Evolutionary conservation across 1,140 invertebrate genomes (phyloP).

Genomic region (Neocloeon triangulifer): DNA sequence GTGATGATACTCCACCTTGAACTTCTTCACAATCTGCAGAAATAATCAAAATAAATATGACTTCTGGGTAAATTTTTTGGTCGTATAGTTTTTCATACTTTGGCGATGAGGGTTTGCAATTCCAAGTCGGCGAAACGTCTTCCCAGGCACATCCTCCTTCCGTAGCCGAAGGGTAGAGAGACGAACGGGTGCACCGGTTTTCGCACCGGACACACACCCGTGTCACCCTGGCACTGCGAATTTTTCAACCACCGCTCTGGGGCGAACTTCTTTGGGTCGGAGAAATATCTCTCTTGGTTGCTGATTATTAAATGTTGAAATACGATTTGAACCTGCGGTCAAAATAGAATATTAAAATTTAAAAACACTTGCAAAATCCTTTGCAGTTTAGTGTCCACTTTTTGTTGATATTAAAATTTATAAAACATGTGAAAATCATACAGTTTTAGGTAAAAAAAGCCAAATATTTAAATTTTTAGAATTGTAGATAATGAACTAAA

Average conservation of each 20-base stretch:
- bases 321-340: constrained; percentile 46
- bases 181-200: constrained; percentile 43
- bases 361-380: background rate
- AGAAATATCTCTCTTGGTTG: constrained; percentile 47
- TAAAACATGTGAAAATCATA: background rate
- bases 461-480: too few species aligned
- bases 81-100: constrained; percentile 19
- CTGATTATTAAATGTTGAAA: constrained; percentile 63
- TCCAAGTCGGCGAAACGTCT: constrained; percentile 60
- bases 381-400: too few species aligned
- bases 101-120: constrained; percentile 44
- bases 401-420: background rate
- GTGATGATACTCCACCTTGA: constrained; percentile 37
- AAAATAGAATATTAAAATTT: background rate
- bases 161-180: constrained; percentile 60
- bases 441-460: background rate
- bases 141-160: constrained; percentile 57
- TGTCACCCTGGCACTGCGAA: background rate
- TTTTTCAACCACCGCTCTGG: constrained; percentile 55
- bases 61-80: background rate
- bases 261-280: constrained; percentile 33
- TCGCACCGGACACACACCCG: background rate
- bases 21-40: constrained; percentile 41
- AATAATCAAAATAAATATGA: constrained; percentile 7
- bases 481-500: too few species aligned